Conservation (phyloP, 2,888 invertebrate genomes). For the Catonia carolina region DNA sequence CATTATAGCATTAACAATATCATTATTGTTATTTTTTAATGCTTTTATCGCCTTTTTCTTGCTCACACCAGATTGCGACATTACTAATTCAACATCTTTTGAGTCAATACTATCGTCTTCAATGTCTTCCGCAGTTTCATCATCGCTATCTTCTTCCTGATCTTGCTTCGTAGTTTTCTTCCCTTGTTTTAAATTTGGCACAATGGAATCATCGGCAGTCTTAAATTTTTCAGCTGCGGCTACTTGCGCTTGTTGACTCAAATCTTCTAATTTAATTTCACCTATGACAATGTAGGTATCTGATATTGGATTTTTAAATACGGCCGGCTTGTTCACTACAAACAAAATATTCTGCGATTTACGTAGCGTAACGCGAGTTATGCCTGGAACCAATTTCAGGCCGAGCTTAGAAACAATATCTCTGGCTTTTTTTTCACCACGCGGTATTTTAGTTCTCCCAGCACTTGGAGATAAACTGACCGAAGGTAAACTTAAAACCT, state of each 20-base stretch:
- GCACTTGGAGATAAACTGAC: constrained; percentile 43
- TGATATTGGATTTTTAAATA: neutral
- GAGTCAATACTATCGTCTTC: neutral
- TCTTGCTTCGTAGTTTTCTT: neutral
- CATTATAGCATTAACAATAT: constrained; percentile 15
- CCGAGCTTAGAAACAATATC: neutral
- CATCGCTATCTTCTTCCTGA: constrained; percentile 3
- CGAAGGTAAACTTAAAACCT: neutral
- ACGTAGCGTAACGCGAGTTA: constrained; percentile 1
- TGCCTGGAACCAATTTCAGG: neutral
- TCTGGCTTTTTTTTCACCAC: constrained; percentile 1
- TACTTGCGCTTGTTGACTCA: constrained; percentile 4
- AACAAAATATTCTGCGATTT: neutral
- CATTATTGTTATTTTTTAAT: neutral
- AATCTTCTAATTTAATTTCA: constrained; percentile 4
- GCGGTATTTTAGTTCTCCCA: neutral
- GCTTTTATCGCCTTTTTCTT: constrained; percentile 4
- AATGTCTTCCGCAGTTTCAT: constrained; percentile 1
- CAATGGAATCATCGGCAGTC: neutral
- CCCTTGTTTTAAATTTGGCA: neutral
- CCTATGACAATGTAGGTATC: constrained; percentile 9
- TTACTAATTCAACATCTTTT: constrained; percentile 5
- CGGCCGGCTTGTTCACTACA: constrained; percentile 3
- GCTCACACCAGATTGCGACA: neutral
- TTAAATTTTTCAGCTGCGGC: constrained; percentile 8